Base-by-base conservation (phyloP, 53 echinoderm and acorn worm genomes). In the Holothuria scabra region DNA sequence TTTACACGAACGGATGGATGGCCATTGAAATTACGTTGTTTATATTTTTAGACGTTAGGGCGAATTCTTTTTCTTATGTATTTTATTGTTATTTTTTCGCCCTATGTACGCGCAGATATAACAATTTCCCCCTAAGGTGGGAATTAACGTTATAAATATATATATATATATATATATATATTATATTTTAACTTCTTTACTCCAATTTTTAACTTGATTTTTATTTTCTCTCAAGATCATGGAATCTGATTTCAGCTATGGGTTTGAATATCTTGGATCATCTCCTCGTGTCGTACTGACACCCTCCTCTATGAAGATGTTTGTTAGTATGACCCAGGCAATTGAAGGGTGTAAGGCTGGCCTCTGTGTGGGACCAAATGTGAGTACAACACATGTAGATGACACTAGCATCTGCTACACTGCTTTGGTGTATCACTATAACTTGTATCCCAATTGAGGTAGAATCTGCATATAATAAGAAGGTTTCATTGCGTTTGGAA, bases 191-290 rank as follows among this genome's bases (percentile, higher is more conserved):
- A 52, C 16, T 52, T 71, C 25, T 7, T 28, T 20, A 11, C 5
- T 14, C 2, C 3, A 34, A 2, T 67, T 48, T 46, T 4, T 22
- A 64, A 64, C 0, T 2, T 64, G 10, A 21, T 64, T 38, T 70
- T 37, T 0, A 10, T 0, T 24, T 1, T 83, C 65, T 28, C 48
- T 26, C 12, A 57, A 95, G 95, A 44, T 93, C 65, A 30, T 95
- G 71, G 89, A 91, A 34, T 81, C 86, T 1, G 85, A 91, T 81
- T 93, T 95, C 85, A 91, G 89, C 29, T 95, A 95, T 69, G 96
- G 96, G 46, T 95, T 84, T 91, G 96, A 95, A 68, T 95, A 93
- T 85, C 91, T 91, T 84, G 96, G 96, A 24, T 95, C 96, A 16
- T 87, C 85, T 26, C 60, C 82, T 25, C 67, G 96, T 0, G 84